Evolutionary conservation across 2,113 vertebrate species (phyloP), one percentile per base, ranked within the genome.

Genomic region (Oryzias celebensis): DNA sequence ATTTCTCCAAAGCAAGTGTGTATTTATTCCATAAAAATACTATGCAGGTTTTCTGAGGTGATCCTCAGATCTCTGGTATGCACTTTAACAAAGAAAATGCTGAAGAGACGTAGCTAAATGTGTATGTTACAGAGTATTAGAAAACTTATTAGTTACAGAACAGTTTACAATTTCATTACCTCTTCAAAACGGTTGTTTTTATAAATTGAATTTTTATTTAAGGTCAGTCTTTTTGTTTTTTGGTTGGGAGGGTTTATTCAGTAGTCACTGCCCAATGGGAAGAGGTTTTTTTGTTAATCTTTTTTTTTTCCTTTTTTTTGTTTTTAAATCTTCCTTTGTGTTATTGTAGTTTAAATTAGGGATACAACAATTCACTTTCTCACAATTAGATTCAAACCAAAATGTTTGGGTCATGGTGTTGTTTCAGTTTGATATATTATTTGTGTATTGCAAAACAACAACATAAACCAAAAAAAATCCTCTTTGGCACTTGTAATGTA

Each of bases 31-130:
- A 1, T 66, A 59, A 1, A 3, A 48, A 70, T 24, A 43, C 54
- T 49, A 61, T 74, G 45, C 70, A 69, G 65, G 41, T n/a, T 12
- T 64, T 2, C n/a, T n/a, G n/a, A 15, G 22, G 74, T 10, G 8
- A 77, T 77, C 72, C 80, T 86, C 82, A 85, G 82, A 80, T 63
- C 55, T 68, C 55, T 65, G 56, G 62, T 16, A 58, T 73, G 72
- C 77, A 80, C 77, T 86, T 82, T 81, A 72, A 73, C 52, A 58
- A 66, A 49, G 45, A 61, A 71, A 77, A 78, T 73, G 69, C 73
- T 85, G 63, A 71, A 71, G 55, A 60, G 0, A 23, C 4, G 23
- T 58, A 26, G 20, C 56, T 51, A 47, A 10, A 0, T 26, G 45
- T 26, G 20, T 41, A 14, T 76, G 45, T 69, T 64, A 36, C 2